phyloP scores from a whole-genome alignment of 2,888 invertebrate genomes.

The Leucoptera coffeella region DNA sequence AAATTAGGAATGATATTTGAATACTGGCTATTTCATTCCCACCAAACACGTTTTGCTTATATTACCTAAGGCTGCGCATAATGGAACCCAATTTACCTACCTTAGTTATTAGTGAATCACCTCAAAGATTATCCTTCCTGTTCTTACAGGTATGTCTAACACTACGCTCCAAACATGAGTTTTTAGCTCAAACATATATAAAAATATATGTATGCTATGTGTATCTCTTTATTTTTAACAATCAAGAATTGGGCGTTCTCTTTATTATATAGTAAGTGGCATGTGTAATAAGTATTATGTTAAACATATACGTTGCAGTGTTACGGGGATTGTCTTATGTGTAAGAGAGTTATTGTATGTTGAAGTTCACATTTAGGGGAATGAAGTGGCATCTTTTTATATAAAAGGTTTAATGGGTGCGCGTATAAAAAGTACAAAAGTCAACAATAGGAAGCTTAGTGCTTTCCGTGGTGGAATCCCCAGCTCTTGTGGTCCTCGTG shows the following conservation, averaged over 20 bases:
- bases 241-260: background rate
- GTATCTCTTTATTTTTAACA: background rate
- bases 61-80: too few relatives aligned
- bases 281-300: background rate
- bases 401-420: slow-evolving; percentile 2
- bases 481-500: slow-evolving; percentile 69
- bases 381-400: slow-evolving; percentile 1
- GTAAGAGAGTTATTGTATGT: too few relatives aligned
- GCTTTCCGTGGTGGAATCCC: slow-evolving; percentile 57
- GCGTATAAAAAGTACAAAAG: slow-evolving; percentile 6
- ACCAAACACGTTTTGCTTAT: too few relatives aligned
- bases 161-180: background rate
- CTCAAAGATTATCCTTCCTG: background rate
- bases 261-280: background rate
- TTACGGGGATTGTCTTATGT: too few relatives aligned
- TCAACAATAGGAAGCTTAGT: slow-evolving; percentile 14
- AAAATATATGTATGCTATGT: background rate
- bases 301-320: too few relatives aligned
- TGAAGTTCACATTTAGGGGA: too few relatives aligned
- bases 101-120: too few relatives aligned
- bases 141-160: background rate
- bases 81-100: too few relatives aligned
- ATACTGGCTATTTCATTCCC: too few relatives aligned
- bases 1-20: too few relatives aligned
- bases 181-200: background rate